These are phyloP conservation scores for Pocillopora damicornis DNA, from an alignment of 64 coral and sea anemone species.

Conservation along the genomic window DNA sequence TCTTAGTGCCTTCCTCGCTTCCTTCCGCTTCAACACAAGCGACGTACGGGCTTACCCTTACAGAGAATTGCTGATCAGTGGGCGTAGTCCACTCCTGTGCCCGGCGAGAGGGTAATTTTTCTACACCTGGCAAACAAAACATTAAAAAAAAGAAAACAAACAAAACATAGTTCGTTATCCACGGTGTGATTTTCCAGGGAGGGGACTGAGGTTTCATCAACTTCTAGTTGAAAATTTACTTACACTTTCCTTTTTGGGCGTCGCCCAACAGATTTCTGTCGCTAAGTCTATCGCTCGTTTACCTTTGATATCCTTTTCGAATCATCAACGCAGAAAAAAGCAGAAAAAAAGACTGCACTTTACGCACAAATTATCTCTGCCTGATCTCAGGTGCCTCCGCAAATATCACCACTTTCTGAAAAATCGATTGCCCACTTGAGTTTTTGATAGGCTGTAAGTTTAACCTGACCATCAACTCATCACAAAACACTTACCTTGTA, in stretches of 20 bases:
- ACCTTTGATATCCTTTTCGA: no score
- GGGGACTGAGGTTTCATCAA: no score
- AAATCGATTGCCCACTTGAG: not conserved
- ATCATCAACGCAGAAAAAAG: no score
- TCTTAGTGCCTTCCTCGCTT: conserved; percentile 14
- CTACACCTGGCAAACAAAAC: not conserved
- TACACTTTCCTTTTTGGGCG: no score
- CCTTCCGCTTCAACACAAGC: conserved; percentile 69
- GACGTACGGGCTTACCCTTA: conserved; percentile 70
- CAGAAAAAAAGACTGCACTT: no score
- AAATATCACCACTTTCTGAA: not conserved
- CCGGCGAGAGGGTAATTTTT: not conserved
- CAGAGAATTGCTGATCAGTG: conserved; percentile 42
- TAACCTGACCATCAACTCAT: not conserved
- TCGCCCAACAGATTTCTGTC: no score
- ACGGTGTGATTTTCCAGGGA: no score
- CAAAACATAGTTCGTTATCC: no score
- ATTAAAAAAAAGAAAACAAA: not conserved
- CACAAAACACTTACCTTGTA: not conserved
- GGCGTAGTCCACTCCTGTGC: conserved; percentile 71
- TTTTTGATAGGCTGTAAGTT: not conserved
- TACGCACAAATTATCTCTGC: no score
- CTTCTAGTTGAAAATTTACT: no score
- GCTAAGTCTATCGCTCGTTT: no score
- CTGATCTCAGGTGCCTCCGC: no score